Conservation (phyloP, 2,888 invertebrate genomes). For the Calameuta filiformis region DNA sequence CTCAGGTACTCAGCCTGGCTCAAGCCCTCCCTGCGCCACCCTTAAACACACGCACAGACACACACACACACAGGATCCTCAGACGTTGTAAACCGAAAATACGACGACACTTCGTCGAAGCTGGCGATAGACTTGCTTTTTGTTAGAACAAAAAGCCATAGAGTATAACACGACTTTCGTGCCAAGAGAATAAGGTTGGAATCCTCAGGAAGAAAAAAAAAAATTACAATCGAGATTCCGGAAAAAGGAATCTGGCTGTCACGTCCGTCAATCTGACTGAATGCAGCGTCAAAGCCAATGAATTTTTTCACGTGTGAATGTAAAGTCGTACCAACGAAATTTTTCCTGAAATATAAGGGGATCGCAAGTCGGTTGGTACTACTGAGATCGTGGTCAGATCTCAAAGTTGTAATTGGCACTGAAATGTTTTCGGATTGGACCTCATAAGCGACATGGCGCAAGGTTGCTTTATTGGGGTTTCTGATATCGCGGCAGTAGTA, state of each 20-base stretch:
- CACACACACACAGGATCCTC: conserved; percentile 3
- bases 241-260: neutral
- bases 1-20: conserved; percentile 37
- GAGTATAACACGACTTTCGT: conserved; percentile 26
- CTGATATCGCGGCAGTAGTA: conserved; percentile 57
- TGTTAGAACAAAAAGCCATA: neutral
- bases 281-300: neutral
- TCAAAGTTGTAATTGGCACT: conserved; percentile 35
- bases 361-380: neutral
- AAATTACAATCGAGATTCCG: neutral
- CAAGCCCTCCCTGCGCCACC: conserved; percentile 11
- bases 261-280: neutral
- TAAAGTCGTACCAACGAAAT: neutral
- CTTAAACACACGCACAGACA: conserved; percentile 21
- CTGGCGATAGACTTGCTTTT: conserved; percentile 15
- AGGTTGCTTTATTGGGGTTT: conserved; percentile 59
- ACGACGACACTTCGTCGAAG: conserved; percentile 53
- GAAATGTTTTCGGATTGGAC: conserved; percentile 29
- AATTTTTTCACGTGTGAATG: neutral
- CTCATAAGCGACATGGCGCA: conserved; percentile 18
- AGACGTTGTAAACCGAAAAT: conserved; percentile 57
- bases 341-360: neutral
- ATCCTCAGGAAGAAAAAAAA: neutral
- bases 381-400: neutral
- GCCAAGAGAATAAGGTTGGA: conserved; percentile 11